phyloP scores from a whole-genome alignment of 1,140 invertebrate species.

The Kradibia gibbosae region DNA sequence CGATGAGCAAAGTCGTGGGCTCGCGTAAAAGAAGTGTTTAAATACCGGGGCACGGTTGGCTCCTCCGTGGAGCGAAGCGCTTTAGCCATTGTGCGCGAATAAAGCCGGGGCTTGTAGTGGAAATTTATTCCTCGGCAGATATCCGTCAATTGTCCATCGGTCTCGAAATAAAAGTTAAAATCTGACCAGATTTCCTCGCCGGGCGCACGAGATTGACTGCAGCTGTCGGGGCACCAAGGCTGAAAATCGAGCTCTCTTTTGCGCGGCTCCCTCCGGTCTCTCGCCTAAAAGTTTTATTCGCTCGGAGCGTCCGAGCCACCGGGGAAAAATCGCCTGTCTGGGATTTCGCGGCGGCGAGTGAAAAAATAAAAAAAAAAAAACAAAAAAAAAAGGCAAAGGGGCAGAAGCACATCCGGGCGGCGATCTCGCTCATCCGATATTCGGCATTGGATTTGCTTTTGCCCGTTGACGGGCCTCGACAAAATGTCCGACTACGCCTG shows the following conservation, averaged over 20 bases:
- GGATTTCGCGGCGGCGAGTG: not conserved
- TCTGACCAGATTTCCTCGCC: not conserved
- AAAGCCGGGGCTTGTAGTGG: not conserved
- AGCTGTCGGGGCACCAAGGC: slow-evolving; percentile 27
- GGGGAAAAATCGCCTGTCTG: slow-evolving; percentile 30
- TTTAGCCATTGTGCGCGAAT: too few species aligned
- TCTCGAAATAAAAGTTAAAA: slow-evolving; percentile 43
- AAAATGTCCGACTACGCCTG: too few species aligned
- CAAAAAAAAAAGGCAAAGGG: not conserved
- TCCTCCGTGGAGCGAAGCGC: too few species aligned
- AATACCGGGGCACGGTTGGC: too few species aligned
- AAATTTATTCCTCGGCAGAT: slow-evolving; percentile 26
- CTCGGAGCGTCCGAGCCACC: not conserved
- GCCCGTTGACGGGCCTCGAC: slow-evolving; percentile 43
- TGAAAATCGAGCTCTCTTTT: slow-evolving; percentile 31
- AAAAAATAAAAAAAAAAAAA: too few species aligned
- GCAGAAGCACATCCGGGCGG: too few species aligned
- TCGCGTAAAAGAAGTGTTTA: too few species aligned
- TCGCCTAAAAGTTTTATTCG: slow-evolving; percentile 50
- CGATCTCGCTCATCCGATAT: slow-evolving; percentile 59
- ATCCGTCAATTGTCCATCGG: slow-evolving; percentile 26
- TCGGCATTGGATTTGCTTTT: slow-evolving; percentile 70
- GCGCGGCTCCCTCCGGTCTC: slow-evolving; percentile 1
- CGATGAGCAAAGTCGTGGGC: too few species aligned
- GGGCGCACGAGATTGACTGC: slow-evolving; percentile 30